A percentile compares a stretch with the other conserved stretches of the same genome.
These are phyloP conservation scores for Notarius lentiginosus DNA, from an alignment of 2,113 vertebrate species.

Conservation along the genomic window DNA sequence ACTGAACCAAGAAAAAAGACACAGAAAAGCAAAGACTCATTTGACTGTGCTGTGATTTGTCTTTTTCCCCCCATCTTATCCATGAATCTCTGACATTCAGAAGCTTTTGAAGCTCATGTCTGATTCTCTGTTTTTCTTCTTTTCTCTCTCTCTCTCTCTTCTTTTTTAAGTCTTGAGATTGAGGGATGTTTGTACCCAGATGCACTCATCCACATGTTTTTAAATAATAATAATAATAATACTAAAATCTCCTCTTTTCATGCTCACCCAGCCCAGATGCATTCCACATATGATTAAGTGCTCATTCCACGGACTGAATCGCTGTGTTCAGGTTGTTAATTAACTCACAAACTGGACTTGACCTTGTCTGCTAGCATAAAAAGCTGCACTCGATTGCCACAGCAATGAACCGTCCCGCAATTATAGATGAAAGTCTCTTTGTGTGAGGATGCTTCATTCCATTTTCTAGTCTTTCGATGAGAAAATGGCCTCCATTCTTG, in stretches of 20 bases:
- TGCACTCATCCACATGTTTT: not conserved
- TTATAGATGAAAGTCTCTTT: constrained; percentile 38
- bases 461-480: constrained; percentile 24
- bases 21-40: not conserved
- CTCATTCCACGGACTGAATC: constrained; percentile 20
- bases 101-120: not conserved
- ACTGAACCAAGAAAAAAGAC: not conserved
- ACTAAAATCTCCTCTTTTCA: constrained; percentile 4
- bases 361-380: constrained; percentile 40
- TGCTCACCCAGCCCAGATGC: constrained; percentile 15
- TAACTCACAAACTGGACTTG: constrained; percentile 36
- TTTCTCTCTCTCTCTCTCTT: not conserved
- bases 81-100: not conserved
- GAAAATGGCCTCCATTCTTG: constrained; percentile 23
- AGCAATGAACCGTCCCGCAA: constrained; percentile 26
- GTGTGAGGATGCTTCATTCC: not conserved
- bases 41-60: not conserved
- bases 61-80: not conserved
- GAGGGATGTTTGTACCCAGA: not conserved
- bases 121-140: not conserved
- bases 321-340: constrained; percentile 14
- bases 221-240: too few species aligned
- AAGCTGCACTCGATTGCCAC: constrained; percentile 35
- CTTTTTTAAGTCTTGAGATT: not conserved
- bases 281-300: constrained; percentile 35